phyloP scores from a whole-genome alignment of 2,888 invertebrate species.

The Drosophila suboccidentalis region DNA sequence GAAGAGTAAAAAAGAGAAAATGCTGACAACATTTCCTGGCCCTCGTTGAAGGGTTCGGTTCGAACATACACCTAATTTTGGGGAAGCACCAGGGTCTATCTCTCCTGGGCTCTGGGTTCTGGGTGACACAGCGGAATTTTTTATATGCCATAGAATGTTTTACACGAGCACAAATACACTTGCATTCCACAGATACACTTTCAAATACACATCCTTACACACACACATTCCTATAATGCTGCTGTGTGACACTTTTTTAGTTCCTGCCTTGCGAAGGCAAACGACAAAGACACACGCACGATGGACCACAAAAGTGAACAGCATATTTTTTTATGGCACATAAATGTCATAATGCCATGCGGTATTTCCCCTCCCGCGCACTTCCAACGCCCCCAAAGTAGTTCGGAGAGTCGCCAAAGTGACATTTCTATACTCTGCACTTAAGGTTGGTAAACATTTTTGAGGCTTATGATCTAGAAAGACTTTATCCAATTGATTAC shows the following conservation, averaged over 20 bases:
- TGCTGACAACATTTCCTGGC: slow-evolving; percentile 43
- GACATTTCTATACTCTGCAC: not conserved
- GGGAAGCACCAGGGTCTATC: not conserved
- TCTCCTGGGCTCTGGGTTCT: not conserved
- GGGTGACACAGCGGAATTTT: slow-evolving; percentile 42
- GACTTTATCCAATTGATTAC: not conserved
- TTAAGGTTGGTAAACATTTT: not conserved
- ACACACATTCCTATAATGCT: slow-evolving; percentile 6
- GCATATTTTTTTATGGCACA: slow-evolving; percentile 76
- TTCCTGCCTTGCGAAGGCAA: slow-evolving; percentile 28
- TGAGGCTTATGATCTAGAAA: not conserved
- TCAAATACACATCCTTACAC: slow-evolving; percentile 1
- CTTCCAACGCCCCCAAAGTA: not conserved
- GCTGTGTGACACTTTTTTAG: slow-evolving; percentile 56
- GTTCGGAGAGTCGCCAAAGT: not conserved
- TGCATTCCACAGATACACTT: slow-evolving; percentile 36
- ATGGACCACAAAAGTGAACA: slow-evolving; percentile 60
- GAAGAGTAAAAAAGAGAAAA: slow-evolving; percentile 22
- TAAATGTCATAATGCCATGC: slow-evolving; percentile 78
- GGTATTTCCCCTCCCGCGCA: slow-evolving; percentile 47
- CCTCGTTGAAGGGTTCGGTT: slow-evolving; percentile 18
- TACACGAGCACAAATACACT: slow-evolving; percentile 27
- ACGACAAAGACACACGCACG: slow-evolving; percentile 18
- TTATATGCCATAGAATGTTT: slow-evolving; percentile 34
- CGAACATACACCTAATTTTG: slow-evolving; percentile 30